Evolutionary conservation across 2,113 vertebrate species (phyloP), one percentile per base, ranked within the genome.

Genomic region (Hymenochirus boettgeri): DNA sequence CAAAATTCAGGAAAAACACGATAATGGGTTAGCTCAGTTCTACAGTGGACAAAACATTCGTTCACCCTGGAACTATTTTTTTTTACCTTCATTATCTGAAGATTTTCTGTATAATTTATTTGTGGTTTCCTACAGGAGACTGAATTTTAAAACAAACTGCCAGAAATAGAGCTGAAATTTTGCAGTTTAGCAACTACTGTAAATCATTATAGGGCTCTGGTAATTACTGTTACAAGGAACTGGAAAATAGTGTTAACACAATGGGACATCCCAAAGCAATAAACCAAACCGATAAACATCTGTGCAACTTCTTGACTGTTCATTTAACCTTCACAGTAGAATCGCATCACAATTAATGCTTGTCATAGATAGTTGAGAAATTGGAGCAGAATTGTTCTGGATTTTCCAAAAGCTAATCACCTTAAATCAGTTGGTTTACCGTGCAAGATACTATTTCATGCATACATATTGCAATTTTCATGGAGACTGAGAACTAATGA

Each of bases 201-300:
- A 73, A 53, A 77, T 78, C 54, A 2, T 81, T 84, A 81, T 7
- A 18, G 81, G 79, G 71, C 76, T 73, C 74, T 80, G 82, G 75
- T 84, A 84, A 83, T 83, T 85, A 85, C 77, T 74, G 79, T 70
- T 84, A 83, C 82, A 83, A 84, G 83, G 79, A 80, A 77, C 73
- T 78, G 78, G 80, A 84, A 83, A 74, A 50, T 71, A 75, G 70
- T 76, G 71, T 59, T 64, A 85, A 71, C 72, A 74, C 75, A 80
- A 81, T 72, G 70, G 76, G 77, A 72, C 79, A 71, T 83, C 82
- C 81, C 81, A 84, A 74, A 85, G 77, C 76, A 75, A 74, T 83
- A 80, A 84, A 73, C 73, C 69, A 67, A 78, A 79, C 72, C 74
- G 15, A 18, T 79, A 79, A 84, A 84, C 81, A 88, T 83, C 80